Percentiles rank a stretch among this genome's conserved stretches.
These are phyloP conservation scores for Therioaphis trifolii DNA, from an alignment of 2,888 invertebrate species.

Conservation along the genomic window DNA sequence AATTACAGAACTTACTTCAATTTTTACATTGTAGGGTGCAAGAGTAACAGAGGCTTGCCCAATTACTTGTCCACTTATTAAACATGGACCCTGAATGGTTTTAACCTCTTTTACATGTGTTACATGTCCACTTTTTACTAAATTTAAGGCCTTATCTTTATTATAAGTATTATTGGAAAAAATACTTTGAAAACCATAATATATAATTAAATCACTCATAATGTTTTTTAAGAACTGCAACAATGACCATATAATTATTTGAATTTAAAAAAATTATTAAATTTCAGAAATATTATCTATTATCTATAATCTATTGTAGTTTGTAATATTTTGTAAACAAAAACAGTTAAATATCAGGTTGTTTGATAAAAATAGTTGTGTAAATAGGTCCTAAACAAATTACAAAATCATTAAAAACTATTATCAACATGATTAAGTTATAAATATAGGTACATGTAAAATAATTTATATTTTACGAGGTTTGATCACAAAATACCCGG, in stretches of 20 bases:
- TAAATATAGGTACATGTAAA: too few species aligned
- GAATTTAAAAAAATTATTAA: neutral
- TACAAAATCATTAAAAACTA: too few species aligned
- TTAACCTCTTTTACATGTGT: neutral
- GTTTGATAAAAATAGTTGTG: too few species aligned
- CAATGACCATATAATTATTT: neutral
- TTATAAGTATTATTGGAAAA: neutral
- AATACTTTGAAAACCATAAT: conserved; percentile 25
- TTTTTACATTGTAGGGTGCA: neutral
- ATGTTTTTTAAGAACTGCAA: neutral
- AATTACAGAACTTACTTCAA: conserved; percentile 15
- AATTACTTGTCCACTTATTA: conserved; percentile 23
- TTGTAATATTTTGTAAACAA: too few species aligned
- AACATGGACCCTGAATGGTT: conserved; percentile 2
- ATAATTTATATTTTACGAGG: too few species aligned
- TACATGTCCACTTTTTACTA: conserved; percentile 17
- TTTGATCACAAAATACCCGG: too few species aligned
- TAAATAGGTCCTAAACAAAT: too few species aligned
- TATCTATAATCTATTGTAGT: too few species aligned
- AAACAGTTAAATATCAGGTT: too few species aligned
- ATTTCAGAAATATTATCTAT: too few species aligned
- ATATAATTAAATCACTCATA: conserved; percentile 22
- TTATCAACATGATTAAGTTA: too few species aligned
- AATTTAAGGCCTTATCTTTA: neutral
- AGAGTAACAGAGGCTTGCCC: neutral